Base-by-base conservation (phyloP, 1,140 invertebrate genomes). In the Ceratosolen fusciceps region DNA sequence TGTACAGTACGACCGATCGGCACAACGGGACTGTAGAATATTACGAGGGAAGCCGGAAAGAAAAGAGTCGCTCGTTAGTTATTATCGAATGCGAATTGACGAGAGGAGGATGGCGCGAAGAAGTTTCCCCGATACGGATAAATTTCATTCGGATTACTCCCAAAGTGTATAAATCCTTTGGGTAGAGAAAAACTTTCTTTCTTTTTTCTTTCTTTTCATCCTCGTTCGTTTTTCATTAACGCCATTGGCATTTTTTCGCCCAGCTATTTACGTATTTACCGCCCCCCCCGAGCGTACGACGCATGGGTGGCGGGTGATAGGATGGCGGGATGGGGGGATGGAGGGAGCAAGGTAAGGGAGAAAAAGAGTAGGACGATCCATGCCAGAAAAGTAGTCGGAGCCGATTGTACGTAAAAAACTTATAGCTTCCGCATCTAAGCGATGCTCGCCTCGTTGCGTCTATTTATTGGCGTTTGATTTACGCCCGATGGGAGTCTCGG, bases 381-480 rank as follows among this genome's bases (percentile, higher is more conserved):
- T 67, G 37, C 65, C n/a, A 67, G 37, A 67, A 43, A 39, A 67
- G 8, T 43, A 12, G 37, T 26, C 65, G 21, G 37, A 8, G 24
- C 9, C 34, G 34, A 43, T 67, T 43, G 65, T 43, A 67, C 65
- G 65, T 43, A 67, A 67, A 67, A 67, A 67, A 67, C 37, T 39
- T 67, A 14, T 24, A 16, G 31, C 37, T 67, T 29, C 65, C 65
- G 37, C 37, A 43, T 21, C 19, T 67, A 62, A 62, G 58, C 26
- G 58, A 62, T 62, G 31, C 58, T 62, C 26, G 58, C 29, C 16
- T 29, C 4, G 58, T 14, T 8, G 29, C 26, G 26, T 34, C 29
- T 62, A 62, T 34, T 62, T 62, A 62, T 62, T 34, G 58, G 31
- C 31, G 9, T 62, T 62, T 62, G 58, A 62, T 62, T 62, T 62